phyloP scores from a whole-genome alignment of 2,113 vertebrate genomes.

The Sinocyclocheilus grahami region DNA sequence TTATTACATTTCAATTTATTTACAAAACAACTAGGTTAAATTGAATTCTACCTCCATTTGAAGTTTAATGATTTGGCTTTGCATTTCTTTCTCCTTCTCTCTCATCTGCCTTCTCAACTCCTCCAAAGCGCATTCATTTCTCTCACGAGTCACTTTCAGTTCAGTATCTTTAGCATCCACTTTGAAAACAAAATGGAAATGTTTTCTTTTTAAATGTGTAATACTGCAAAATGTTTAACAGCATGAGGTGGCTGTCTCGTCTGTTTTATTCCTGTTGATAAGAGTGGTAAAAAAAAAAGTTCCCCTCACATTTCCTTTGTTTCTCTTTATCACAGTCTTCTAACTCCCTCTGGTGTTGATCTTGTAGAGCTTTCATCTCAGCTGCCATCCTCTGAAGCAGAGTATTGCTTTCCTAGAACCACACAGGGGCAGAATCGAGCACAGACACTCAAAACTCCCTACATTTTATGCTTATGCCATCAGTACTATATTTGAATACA shows the following conservation, averaged over 20 bases:
- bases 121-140: constrained; percentile 79
- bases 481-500: not conserved
- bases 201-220: not conserved
- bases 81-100: constrained; percentile 85
- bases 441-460: not conserved
- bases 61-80: constrained; percentile 87
- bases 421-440: not conserved
- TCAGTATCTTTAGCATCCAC: constrained; percentile 82
- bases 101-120: constrained; percentile 81
- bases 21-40: not conserved
- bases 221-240: not conserved
- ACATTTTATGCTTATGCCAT: not conserved
- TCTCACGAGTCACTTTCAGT: constrained; percentile 71
- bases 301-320: constrained; percentile 60
- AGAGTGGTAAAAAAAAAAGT: not conserved
- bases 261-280: not conserved
- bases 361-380: constrained; percentile 58
- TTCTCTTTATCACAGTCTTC: constrained; percentile 53
- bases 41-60: constrained; percentile 84
- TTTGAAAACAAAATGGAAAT: constrained; percentile 57
- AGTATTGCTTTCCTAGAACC: constrained; percentile 59
- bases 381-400: constrained; percentile 59
- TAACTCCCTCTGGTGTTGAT: constrained; percentile 71
- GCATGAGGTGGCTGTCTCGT: not conserved
- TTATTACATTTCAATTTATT: not conserved